These are phyloP conservation scores for Scortum barcoo DNA, from an alignment of 2,113 vertebrate genomes.

Conservation along the genomic window DNA sequence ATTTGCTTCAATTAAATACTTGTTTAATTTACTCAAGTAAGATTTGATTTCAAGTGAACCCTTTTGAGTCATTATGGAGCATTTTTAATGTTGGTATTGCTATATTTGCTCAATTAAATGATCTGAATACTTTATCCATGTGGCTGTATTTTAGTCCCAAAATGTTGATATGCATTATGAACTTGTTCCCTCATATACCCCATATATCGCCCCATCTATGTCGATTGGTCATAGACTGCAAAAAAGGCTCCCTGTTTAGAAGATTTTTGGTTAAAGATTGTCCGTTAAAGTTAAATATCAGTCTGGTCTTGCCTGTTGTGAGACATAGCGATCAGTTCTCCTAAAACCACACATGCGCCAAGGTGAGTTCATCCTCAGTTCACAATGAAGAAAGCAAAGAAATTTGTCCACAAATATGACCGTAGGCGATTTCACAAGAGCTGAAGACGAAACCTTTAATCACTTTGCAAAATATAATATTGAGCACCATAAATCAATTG, in stretches of 20 bases:
- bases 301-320: slow-evolving; percentile 59
- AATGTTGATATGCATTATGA: not conserved
- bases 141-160: not conserved
- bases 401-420: slow-evolving; percentile 56
- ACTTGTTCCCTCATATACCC: not conserved
- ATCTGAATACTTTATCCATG: not conserved
- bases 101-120: not conserved
- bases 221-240: slow-evolving; percentile 13
- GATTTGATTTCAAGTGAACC: not conserved
- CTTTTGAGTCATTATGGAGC: not conserved
- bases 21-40: not conserved
- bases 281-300: slow-evolving; percentile 67
- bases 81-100: not conserved
- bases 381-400: slow-evolving; percentile 47
- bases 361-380: slow-evolving; percentile 65
- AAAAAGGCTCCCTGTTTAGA: slow-evolving; percentile 26
- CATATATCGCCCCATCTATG: not conserved
- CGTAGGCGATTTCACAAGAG: slow-evolving; percentile 63
- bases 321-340: slow-evolving; percentile 39
- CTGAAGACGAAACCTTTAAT: slow-evolving; percentile 68
- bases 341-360: slow-evolving; percentile 38
- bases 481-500: slow-evolving; percentile 73
- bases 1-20: not conserved
- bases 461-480: slow-evolving; percentile 64
- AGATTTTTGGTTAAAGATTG: slow-evolving; percentile 64